Base-by-base conservation (phyloP, 1,140 invertebrate species). In the Drosophila rufa region DNA sequence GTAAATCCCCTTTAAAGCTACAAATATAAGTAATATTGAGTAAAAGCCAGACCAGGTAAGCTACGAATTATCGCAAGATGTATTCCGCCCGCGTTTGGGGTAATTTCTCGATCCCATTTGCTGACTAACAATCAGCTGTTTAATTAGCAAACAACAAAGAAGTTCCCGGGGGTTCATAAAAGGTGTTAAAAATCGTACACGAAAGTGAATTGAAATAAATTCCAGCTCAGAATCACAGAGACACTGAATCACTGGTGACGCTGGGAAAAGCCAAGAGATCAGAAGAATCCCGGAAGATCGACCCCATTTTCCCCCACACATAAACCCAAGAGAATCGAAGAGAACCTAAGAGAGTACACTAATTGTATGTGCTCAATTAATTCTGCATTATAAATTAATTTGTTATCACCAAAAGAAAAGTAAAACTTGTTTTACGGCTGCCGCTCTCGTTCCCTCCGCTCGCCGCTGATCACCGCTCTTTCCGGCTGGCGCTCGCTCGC, bases 371-470 rank as follows among this genome's bases (percentile, higher is more conserved):
- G 51, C 67, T 42, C 56, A 42, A 38, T 60, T 51, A 50, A 33
- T 66, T 80, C 42, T 68, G 73, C 67, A 89, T 87, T 84, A 84
- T 87, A 86, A 86, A 87, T 87, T 80, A 84, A 89, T 80, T 89
- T 89, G 77, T 89, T 87, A 87, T 87, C 83, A 89, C 58, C 61
- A 46, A 86, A 75, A 57, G 53, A 82, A 55, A 73, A 61, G 65
- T 68, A 45, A 77, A 68, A 70, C 65, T 64, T 45, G 46, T 43
- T 53, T 59, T 62, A 60, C 60, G 65, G 64, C 50, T 55, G 30
- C 38, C 45, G 56, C 38, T 71, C 57, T 46, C 43, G 53, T 22
- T 42, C 48, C 47, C 14, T 11, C 33, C 36, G 27, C 17, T 42
- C 15, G 15, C 42, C 55, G 12, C 11, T 22, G 42, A 33, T 47